phyloP scores from a whole-genome alignment of 2,888 invertebrate genomes.

The Ischnura elegans region DNA sequence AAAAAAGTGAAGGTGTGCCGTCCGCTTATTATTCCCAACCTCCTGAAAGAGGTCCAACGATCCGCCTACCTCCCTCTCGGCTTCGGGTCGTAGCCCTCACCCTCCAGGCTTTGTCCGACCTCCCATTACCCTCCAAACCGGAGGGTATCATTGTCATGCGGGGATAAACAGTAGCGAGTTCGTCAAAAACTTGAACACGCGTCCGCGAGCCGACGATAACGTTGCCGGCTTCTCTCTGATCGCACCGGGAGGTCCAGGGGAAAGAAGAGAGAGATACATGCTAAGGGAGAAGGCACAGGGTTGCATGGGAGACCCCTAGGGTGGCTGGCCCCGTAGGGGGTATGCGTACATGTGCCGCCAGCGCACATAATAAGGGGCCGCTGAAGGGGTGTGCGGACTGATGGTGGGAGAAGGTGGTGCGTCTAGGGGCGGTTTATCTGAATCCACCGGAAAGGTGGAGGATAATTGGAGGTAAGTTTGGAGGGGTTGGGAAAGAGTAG shows the following conservation, averaged over 20 bases:
- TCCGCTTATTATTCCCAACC: conserved; percentile 20
- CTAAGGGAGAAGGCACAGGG: not conserved
- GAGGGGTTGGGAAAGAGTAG: not conserved
- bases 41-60: not conserved
- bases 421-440: not conserved
- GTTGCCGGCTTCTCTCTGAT: conserved; percentile 15
- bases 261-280: not conserved
- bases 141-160: conserved; percentile 50
- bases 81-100: not conserved
- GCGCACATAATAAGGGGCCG: not conserved
- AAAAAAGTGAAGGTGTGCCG: not conserved
- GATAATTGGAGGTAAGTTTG: conserved; percentile 22
- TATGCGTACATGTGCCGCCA: not conserved
- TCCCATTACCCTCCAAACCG: conserved; percentile 45
- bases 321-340: not conserved
- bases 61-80: not conserved
- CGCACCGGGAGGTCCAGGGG: not conserved
- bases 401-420: not conserved
- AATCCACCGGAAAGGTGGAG: not conserved
- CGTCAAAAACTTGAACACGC: conserved; percentile 21
- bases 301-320: not conserved
- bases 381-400: not conserved
- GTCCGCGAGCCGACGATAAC: not conserved
- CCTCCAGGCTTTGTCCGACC: not conserved
- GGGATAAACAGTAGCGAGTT: conserved; percentile 44